Evolutionary conservation across 2,888 invertebrate genomes (phyloP), one percentile per base, ranked within the genome.

Genomic region (Dorcus hopei): DNA sequence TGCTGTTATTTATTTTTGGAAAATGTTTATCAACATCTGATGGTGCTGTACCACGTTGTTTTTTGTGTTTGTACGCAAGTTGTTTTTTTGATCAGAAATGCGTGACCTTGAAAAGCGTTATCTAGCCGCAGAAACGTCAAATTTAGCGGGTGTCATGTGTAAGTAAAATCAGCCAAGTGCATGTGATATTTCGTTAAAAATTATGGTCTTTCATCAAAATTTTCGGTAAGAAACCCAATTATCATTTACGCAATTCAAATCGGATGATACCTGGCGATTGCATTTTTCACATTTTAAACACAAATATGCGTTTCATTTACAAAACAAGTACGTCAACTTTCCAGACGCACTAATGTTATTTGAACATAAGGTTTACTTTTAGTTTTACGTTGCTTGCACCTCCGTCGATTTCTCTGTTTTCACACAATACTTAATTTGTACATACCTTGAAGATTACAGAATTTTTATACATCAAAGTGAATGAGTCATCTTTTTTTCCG

Each of bases 71-170:
- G 3, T 11, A 38, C 40, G 38, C 11, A 33, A 33, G 26, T 33
- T 33, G 26, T 33, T 33, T 33, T 33, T 33, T 6, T 33, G 26
- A 33, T 6, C 6, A 33, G 6, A 33, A 33, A 38, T 45, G 11
- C 39, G 23, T 50, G 50, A 53, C 58, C 58, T 58, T 58, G 58
- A 58, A 47, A 47, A 54, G 41, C 49, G 40, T 53, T 58, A 58
- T 51, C 58, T 39, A 38, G 52, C 41, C 16, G 23, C 49, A 40
- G 39, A 56, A 57, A 62, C 60, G 61, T 63, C 62, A 65, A 63
- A 66, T 63, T 64, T 58, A 62, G 52, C 58, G 54, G 61, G 65
- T 68, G 69, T 68, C 69, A 68, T 68, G 67, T 68, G 68, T 70
- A 68, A 68, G 67, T 68, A 64, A 54, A 59, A 59, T 54, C 41